These are phyloP conservation scores for Euclidia mi DNA, from an alignment of 2,888 invertebrate species.

Conservation along the genomic window DNA sequence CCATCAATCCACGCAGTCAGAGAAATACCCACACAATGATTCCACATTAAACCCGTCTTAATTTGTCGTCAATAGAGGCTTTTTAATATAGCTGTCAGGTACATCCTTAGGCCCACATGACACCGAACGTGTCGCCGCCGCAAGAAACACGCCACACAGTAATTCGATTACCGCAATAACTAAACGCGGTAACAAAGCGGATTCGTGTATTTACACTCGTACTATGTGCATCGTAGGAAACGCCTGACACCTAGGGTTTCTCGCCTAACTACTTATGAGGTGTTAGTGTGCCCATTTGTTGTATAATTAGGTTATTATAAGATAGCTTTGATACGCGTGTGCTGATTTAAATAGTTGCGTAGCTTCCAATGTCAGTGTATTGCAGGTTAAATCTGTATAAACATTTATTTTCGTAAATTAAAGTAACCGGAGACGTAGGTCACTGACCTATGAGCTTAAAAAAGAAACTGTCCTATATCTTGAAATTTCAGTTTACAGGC, in stretches of 20 bases:
- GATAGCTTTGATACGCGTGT: not conserved
- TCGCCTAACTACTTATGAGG: slow-evolving; percentile 60
- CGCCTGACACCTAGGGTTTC: slow-evolving; percentile 85
- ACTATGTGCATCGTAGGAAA: slow-evolving; percentile 49
- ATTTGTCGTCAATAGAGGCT: not conserved
- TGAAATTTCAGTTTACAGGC: no score
- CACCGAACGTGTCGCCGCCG: slow-evolving; percentile 49
- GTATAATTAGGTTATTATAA: slow-evolving; percentile 44
- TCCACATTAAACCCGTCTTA: no score
- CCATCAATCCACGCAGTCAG: no score
- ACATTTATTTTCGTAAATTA: no score
- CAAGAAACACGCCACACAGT: slow-evolving; percentile 54
- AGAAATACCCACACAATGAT: no score
- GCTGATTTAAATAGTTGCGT: no score
- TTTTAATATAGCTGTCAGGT: slow-evolving; percentile 2
- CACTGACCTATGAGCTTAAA: no score
- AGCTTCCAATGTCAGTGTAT: no score
- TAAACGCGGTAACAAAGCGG: slow-evolving; percentile 78
- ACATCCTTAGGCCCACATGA: slow-evolving; percentile 9
- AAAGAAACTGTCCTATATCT: no score
- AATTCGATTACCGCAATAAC: slow-evolving; percentile 81
- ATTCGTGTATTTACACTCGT: slow-evolving; percentile 77
- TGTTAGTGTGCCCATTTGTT: slow-evolving; percentile 51
- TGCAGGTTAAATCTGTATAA: no score
- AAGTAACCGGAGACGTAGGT: no score